Base-by-base conservation (phyloP, 2,888 invertebrate genomes). In the Bugulina stolonifera region DNA sequence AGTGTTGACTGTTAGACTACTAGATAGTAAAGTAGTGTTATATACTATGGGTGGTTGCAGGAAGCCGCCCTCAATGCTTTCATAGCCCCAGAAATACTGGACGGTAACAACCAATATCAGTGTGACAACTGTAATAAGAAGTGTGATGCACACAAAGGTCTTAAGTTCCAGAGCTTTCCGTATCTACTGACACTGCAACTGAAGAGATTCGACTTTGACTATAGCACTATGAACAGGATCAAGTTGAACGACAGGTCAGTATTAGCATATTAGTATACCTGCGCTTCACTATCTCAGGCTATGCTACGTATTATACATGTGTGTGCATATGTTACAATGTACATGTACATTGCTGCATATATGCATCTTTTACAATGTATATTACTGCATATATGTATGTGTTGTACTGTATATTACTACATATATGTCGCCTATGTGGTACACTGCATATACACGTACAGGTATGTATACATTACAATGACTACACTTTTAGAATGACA, bases 141-240 rank as follows among this genome's bases (percentile, higher is more conserved):
- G 81, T 92, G 92, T 81, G 90, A 93, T 83, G 93, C 93, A 23
- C 92, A 93, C 81, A 94, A 94, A 81, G 93, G 94, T 54, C 86
- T 94, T 71, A 92, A 92, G 82, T 93, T 94, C 82, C 89, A 89
- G 27, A 89, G 90, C 76, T 92, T 94, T 82, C 93, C 94, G 0
- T 93, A 94, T 82, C 87, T 94, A 74, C 85, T 94, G 69, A 93
- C 93, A 0, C 86, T 94, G 77, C 93, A 93, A 82, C 86, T 94
- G 78, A 94, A 93, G 82, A 88, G 94, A 74, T 94, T 94, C 82
- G 93, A 93, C 85, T 94, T 93, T 82, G 93, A 94, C 84, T 92
- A 92, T 80, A 88, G 87, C 77, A 91, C 91, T 3, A 89, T 91
- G 87, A 91, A 92, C 81, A 87, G 93, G 76, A 91, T 93, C 76